Evolutionary conservation across 2,797 vertebrate species (phyloP).

Genomic region (Eleutherodactylus coqui): DNA sequence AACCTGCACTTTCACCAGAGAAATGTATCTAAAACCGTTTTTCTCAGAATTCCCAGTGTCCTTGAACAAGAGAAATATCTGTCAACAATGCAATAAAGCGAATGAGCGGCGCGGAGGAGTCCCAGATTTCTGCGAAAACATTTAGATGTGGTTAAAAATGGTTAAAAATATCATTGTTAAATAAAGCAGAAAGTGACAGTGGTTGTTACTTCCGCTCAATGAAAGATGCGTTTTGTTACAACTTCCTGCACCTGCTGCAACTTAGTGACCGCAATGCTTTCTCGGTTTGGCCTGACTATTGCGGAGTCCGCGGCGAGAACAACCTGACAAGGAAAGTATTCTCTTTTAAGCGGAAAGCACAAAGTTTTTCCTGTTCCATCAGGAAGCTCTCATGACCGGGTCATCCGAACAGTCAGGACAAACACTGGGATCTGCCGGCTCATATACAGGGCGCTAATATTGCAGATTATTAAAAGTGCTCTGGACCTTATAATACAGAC

Average conservation of each 20-base stretch:
- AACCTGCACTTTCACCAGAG: neutral
- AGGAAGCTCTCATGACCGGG: conserved; percentile 28
- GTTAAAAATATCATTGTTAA: too few relatives aligned
- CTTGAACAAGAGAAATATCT: conserved; percentile 12
- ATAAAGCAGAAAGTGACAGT: neutral
- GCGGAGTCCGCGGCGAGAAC: conserved; percentile 29
- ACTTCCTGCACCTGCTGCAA: conserved; percentile 34
- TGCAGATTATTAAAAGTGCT: too few relatives aligned
- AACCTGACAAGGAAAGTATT: conserved; percentile 36
- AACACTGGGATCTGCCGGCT: conserved; percentile 22
- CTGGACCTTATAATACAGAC: too few relatives aligned
- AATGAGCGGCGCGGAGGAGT: neutral
- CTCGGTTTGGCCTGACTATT: neutral
- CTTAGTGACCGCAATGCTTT: neutral
- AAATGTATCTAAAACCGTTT: neutral
- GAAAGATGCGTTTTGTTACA: neutral
- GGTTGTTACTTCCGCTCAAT: neutral
- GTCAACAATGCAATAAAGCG: conserved; percentile 15
- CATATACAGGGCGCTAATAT: too few relatives aligned
- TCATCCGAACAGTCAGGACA: conserved; percentile 24
- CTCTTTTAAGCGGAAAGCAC: conserved; percentile 25
- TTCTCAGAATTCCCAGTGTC: neutral
- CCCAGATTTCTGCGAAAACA: neutral
- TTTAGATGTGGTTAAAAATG: neutral
- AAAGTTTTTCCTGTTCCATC: conserved; percentile 8